Conservation (phyloP, 2,888 invertebrate genomes). For the Nemoura dubitans region DNA sequence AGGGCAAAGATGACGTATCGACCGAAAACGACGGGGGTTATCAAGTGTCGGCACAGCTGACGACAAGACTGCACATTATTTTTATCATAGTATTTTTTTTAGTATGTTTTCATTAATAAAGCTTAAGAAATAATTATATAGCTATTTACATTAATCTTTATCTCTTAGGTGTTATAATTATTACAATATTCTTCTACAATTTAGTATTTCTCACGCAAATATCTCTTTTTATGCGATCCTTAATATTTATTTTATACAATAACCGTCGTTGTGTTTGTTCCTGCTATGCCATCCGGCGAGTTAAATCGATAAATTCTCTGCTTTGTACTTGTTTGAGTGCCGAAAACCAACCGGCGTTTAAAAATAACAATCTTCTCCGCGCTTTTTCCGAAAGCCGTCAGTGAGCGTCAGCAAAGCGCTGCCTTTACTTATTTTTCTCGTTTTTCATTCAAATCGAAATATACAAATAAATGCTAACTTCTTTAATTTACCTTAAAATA, state of each 20-base stretch:
- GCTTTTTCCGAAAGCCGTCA: background rate
- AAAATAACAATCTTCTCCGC: background rate
- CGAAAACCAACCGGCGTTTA: background rate
- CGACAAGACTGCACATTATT: background rate
- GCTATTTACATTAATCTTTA: background rate
- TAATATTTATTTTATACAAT: background rate
- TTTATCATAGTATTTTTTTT: background rate
- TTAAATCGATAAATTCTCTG: background rate
- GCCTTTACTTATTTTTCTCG: background rate
- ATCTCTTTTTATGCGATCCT: background rate
- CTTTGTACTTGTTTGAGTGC: background rate
- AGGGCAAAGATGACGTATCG: background rate
- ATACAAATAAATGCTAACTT: slow-evolving; percentile 2
- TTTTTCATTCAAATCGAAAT: background rate
- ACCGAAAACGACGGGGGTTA: too few species aligned
- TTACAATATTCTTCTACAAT: slow-evolving; percentile 2
- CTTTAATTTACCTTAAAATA: background rate
- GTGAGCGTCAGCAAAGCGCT: background rate
- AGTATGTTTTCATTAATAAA: background rate
- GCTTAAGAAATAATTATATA: background rate
- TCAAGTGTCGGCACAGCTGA: background rate
- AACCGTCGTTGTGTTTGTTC: background rate
- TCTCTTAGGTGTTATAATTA: background rate
- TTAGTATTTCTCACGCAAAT: background rate
- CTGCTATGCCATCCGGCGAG: background rate